Conservation (phyloP, 2,888 invertebrate genomes). For the Oegoconia quadripuncta region DNA sequence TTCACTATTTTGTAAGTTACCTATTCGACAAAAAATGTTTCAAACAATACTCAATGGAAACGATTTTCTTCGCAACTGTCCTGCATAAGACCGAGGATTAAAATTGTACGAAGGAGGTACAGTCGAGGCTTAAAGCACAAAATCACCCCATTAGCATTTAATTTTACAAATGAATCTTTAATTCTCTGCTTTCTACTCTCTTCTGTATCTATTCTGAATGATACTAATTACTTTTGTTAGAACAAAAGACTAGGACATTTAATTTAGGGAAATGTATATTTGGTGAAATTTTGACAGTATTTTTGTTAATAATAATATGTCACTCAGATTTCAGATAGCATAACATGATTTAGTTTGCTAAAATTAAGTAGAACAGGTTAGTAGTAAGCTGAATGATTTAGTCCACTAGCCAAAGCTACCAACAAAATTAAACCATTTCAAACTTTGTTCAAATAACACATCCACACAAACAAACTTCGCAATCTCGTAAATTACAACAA, state of each 20-base stretch:
- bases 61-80: constrained; percentile 40
- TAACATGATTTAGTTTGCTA: too few species aligned
- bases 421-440: constrained; percentile 2
- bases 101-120: constrained; percentile 46
- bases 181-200: constrained; percentile 53
- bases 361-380: too few species aligned
- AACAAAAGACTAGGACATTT: too few species aligned
- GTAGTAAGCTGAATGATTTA: too few species aligned
- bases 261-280: too few species aligned
- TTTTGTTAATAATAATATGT: too few species aligned
- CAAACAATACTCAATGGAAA: too few species aligned
- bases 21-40: too few species aligned
- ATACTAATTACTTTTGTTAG: not conserved
- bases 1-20: too few species aligned
- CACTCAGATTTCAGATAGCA: too few species aligned
- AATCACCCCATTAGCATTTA: constrained; percentile 70
- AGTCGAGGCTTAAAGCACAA: constrained; percentile 56
- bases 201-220: constrained; percentile 15
- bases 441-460: constrained; percentile 8
- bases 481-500: constrained; percentile 21
- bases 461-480: constrained; percentile 3
- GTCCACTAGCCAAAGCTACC: constrained; percentile 2
- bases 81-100: constrained; percentile 45
- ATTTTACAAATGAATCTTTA: constrained; percentile 72
- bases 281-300: too few species aligned